A percentile compares a stretch with the other conserved stretches of the same genome.
Evolutionary conservation across 2,888 invertebrate genomes (phyloP).

Genomic region (Calephelis perditalis): DNA sequence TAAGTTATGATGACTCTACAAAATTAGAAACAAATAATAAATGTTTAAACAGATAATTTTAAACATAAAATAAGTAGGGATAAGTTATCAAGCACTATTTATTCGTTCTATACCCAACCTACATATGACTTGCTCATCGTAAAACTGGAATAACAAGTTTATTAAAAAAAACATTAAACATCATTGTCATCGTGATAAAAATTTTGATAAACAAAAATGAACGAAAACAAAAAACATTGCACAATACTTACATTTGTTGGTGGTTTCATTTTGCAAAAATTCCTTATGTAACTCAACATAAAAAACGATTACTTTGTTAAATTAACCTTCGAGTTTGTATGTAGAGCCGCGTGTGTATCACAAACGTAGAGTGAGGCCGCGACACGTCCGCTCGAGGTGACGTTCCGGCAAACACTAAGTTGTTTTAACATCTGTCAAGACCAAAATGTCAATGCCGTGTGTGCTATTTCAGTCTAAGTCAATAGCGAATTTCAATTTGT

Average conservation of each 20-base stretch:
- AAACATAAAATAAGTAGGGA: no score
- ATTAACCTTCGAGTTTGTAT: background rate
- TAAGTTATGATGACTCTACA: no score
- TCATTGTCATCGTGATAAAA: slow-evolving; percentile 7
- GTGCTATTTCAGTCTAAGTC: slow-evolving; percentile 29
- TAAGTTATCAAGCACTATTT: no score
- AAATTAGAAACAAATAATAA: no score
- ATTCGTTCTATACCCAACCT: no score
- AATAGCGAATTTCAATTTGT: slow-evolving; percentile 2
- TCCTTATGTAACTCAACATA: slow-evolving; percentile 57
- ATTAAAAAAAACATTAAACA: background rate
- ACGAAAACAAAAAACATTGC: slow-evolving; percentile 18
- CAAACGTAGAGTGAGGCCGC: slow-evolving; percentile 47
- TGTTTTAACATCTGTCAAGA: slow-evolving; percentile 17
- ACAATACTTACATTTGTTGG: slow-evolving; percentile 61
- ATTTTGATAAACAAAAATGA: slow-evolving; percentile 9
- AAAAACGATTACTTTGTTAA: slow-evolving; percentile 22
- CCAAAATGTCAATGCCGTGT: slow-evolving; percentile 25
- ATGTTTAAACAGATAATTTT: no score
- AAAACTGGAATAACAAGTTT: background rate
- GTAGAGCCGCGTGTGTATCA: slow-evolving; percentile 31
- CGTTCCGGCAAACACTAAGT: slow-evolving; percentile 61
- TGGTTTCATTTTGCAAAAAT: slow-evolving; percentile 65
- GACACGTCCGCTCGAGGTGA: slow-evolving; percentile 43
- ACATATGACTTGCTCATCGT: no score